These are phyloP conservation scores for Apotomis capreana DNA, from an alignment of 2,888 invertebrate species.

Conservation along the genomic window DNA sequence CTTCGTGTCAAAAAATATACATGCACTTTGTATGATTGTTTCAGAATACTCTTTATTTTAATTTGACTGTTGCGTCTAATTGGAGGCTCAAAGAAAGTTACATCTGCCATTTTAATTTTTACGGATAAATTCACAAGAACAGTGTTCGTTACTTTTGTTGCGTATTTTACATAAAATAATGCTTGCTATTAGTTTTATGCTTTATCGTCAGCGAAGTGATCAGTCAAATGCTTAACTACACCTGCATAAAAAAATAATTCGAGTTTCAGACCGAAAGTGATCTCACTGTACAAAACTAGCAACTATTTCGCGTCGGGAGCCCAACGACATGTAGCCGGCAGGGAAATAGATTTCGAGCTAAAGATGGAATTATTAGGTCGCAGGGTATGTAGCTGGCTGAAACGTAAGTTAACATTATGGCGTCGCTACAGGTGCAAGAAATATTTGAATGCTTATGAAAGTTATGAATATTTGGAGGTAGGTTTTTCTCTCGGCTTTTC, in stretches of 20 bases:
- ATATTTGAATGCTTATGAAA: conserved; percentile 14
- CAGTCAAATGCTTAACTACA: too few relatives aligned
- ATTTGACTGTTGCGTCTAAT: too few relatives aligned
- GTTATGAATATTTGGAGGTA: conserved; percentile 18
- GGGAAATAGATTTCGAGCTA: conserved; percentile 37
- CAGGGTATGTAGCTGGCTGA: conserved; percentile 24
- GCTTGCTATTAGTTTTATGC: too few relatives aligned
- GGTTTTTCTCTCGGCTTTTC: not conserved
- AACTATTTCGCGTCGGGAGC: conserved; percentile 5
- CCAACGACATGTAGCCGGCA: conserved; percentile 34
- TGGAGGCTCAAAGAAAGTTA: too few relatives aligned
- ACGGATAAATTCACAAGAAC: too few relatives aligned
- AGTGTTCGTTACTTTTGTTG: too few relatives aligned
- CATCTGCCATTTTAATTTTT: too few relatives aligned
- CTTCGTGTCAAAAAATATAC: too few relatives aligned
- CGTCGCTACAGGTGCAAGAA: conserved; percentile 8
- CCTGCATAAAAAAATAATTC: not conserved
- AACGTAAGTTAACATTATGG: conserved; percentile 25
- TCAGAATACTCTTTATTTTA: too few relatives aligned
- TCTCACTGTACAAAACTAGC: conserved; percentile 1
- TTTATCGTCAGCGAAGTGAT: too few relatives aligned
- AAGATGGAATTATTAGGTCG: conserved; percentile 37
- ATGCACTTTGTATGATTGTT: too few relatives aligned
- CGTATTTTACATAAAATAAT: too few relatives aligned
- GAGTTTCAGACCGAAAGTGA: not conserved